phyloP scores from a whole-genome alignment of 92 coral and sea anemone species.

The Actinostola sp. region DNA sequence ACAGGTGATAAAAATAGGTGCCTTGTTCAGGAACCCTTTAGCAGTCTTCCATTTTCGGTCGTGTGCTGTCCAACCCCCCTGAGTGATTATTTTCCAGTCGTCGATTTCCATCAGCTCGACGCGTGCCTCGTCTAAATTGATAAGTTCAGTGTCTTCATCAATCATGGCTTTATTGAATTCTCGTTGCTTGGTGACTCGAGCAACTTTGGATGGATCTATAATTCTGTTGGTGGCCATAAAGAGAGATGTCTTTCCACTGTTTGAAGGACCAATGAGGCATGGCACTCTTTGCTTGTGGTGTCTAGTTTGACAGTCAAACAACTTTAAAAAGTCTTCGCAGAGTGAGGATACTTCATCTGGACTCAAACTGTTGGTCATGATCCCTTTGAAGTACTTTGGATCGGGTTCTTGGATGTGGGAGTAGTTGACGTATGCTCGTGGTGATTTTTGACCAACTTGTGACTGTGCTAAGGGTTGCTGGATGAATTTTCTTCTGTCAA shows the following conservation, averaged over 20 bases:
- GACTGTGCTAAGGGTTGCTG: too few species aligned
- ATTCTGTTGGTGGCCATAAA: slow-evolving; percentile 7
- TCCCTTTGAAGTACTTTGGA: too few species aligned
- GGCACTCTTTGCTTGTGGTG: slow-evolving; percentile 18
- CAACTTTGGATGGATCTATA: slow-evolving; percentile 4
- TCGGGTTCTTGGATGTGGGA: too few species aligned
- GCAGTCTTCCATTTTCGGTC: slow-evolving; percentile 27
- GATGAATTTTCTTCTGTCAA: too few species aligned
- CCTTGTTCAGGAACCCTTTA: slow-evolving; percentile 12
- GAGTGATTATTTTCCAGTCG: slow-evolving; percentile 20
- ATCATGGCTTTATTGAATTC: slow-evolving; percentile 28
- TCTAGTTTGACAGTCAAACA: neutral
- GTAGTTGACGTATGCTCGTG: too few species aligned
- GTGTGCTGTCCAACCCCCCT: slow-evolving; percentile 27
- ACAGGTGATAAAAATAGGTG: slow-evolving; percentile 22
- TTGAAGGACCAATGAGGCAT: slow-evolving; percentile 5
- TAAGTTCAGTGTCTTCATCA: slow-evolving; percentile 2
- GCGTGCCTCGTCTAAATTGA: slow-evolving; percentile 13
- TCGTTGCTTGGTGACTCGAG: slow-evolving; percentile 7
- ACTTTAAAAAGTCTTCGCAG: too few species aligned
- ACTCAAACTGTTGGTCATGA: too few species aligned
- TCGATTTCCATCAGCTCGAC: slow-evolving; percentile 20
- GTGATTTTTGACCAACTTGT: too few species aligned
- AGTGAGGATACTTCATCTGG: too few species aligned
- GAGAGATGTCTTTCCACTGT: slow-evolving; percentile 2